Evolutionary conservation across 2,888 invertebrate genomes (phyloP).

Genomic region (Drosophila stalkeri): DNA sequence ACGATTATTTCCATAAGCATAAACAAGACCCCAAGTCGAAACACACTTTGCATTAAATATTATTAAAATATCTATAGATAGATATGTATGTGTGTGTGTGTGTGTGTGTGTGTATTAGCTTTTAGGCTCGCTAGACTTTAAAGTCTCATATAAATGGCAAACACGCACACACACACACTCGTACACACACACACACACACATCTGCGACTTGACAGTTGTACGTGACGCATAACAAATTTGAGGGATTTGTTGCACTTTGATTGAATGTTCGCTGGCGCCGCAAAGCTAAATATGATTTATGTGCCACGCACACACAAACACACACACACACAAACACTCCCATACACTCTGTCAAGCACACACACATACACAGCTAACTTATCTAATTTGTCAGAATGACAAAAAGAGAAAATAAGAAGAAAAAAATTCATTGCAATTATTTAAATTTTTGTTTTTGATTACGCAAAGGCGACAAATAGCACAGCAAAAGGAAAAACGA

Average conservation of each 20-base stretch:
- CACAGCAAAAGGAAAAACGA: neutral
- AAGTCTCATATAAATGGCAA: constrained; percentile 33
- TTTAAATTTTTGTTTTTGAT: constrained; percentile 46
- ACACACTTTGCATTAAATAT: constrained; percentile 16
- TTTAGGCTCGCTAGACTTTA: constrained; percentile 40
- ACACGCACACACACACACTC: constrained; percentile 1
- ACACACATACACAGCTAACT: constrained; percentile 22
- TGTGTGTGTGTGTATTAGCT: constrained; percentile 25
- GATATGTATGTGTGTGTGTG: neutral
- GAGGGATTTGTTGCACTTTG: constrained; percentile 74
- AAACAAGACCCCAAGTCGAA: constrained; percentile 20
- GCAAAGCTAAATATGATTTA: constrained; percentile 73
- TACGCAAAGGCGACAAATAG: constrained; percentile 20
- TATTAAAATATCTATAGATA: constrained; percentile 20
- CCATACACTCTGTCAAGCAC: constrained; percentile 17
- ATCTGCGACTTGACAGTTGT: constrained; percentile 53
- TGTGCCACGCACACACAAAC: constrained; percentile 47
- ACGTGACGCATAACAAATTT: constrained; percentile 78
- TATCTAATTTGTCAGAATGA: constrained; percentile 47
- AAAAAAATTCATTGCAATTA: constrained; percentile 45
- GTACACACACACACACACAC: constrained; percentile 14
- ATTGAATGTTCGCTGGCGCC: constrained; percentile 67
- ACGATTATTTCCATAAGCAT: constrained; percentile 41
- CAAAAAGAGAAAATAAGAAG: neutral
- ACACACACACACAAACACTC: constrained; percentile 21